These are phyloP conservation scores for Crocallis elinguaria DNA, from an alignment of 2,888 invertebrate species.

Conservation along the genomic window DNA sequence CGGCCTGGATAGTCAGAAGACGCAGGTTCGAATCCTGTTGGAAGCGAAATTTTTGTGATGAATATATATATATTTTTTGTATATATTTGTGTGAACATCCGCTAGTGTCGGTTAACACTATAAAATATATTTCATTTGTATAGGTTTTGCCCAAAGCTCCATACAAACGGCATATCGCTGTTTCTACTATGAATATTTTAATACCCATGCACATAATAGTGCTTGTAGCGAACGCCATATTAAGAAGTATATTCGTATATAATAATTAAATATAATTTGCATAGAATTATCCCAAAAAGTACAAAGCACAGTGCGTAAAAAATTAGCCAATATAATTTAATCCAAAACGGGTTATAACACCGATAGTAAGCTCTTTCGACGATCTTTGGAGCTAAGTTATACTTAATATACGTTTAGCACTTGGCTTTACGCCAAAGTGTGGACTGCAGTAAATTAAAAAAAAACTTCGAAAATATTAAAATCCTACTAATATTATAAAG, in stretches of 20 bases:
- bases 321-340: slow-evolving; percentile 29
- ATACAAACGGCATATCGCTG: not conserved
- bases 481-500: too few relatives aligned
- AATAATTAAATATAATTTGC: not conserved
- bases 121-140: not conserved
- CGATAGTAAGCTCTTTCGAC: slow-evolving; percentile 16
- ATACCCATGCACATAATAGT: not conserved
- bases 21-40: too few relatives aligned
- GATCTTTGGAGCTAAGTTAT: slow-evolving; percentile 8
- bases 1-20: too few relatives aligned
- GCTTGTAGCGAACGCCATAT: not conserved
- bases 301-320: slow-evolving; percentile 30
- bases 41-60: too few relatives aligned
- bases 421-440: not conserved
- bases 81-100: too few relatives aligned
- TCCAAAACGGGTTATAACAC: slow-evolving; percentile 6
- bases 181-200: slow-evolving; percentile 1
- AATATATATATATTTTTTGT: too few relatives aligned
- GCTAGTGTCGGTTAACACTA: too few relatives aligned
- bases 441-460: not conserved
- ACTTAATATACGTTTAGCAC: not conserved
- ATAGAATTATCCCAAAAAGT: not conserved
- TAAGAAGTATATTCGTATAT: not conserved
- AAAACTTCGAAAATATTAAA: slow-evolving; percentile 14
- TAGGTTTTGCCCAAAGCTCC: slow-evolving; percentile 1